Evolutionary conservation across 2,113 vertebrate genomes (phyloP).

Genomic region (Pyrgilauda ruficollis): DNA sequence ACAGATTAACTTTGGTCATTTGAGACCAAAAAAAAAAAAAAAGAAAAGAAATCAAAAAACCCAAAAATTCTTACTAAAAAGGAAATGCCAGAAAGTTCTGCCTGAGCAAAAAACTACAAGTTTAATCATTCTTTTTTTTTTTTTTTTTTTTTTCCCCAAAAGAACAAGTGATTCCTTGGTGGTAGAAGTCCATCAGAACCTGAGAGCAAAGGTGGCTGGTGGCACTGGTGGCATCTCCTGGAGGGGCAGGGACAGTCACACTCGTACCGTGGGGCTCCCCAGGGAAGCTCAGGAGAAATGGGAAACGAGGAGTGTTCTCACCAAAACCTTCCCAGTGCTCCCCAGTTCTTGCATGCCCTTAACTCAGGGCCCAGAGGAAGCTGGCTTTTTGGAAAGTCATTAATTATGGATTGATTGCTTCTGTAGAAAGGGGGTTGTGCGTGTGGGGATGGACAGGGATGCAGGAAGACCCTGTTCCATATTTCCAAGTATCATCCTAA

Average conservation of each 20-base stretch:
- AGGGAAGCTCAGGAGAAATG: background rate
- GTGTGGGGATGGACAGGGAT: background rate
- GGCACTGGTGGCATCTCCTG: background rate
- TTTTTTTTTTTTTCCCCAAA: background rate
- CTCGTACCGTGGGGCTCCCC: background rate
- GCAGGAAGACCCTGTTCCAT: background rate
- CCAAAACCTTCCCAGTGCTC: background rate
- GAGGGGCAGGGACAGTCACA: background rate
- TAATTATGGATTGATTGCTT: fast-evolving
- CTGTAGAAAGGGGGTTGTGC: background rate
- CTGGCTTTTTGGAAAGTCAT: background rate
- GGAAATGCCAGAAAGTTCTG: slow-evolving; percentile 44
- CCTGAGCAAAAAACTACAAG: slow-evolving; percentile 57
- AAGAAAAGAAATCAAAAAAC: background rate
- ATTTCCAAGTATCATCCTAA: background rate
- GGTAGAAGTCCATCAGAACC: slow-evolving; percentile 56
- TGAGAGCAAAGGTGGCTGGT: slow-evolving; percentile 54
- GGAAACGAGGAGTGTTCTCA: background rate
- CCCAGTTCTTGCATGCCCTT: background rate
- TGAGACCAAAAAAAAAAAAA: background rate
- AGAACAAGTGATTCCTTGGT: slow-evolving; percentile 45
- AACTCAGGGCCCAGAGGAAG: background rate
- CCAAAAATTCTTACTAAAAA: background rate
- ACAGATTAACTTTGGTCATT: background rate
- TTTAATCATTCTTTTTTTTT: background rate